Evolutionary conservation across 2,888 invertebrate species (phyloP).

Genomic region (Opisthograptis luteolata): DNA sequence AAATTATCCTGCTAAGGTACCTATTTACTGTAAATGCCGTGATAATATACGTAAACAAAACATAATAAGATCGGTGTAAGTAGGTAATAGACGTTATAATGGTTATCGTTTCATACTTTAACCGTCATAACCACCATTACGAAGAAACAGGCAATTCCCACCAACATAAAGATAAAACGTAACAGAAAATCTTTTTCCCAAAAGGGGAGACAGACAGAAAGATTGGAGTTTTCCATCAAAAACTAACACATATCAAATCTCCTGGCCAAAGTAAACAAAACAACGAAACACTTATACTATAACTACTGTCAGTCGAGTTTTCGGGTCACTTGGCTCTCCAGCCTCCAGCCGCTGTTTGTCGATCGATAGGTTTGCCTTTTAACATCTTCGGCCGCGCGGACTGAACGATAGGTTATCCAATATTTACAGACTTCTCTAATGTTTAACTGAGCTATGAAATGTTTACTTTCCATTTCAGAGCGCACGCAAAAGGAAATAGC

Average conservation of each 20-base stretch:
- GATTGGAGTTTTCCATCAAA: conserved; percentile 22
- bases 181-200: conserved; percentile 12
- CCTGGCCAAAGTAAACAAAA: conserved; percentile 22
- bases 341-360: conserved; percentile 14
- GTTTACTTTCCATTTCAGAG: conserved; percentile 4
- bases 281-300: conserved; percentile 22
- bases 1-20: neutral
- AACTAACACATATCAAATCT: conserved; percentile 22
- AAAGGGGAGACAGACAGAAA: conserved; percentile 11
- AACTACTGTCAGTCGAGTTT: conserved; percentile 19
- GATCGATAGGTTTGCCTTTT: conserved; percentile 24
- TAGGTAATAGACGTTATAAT: conserved; percentile 6
- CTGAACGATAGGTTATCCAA: conserved; percentile 10
- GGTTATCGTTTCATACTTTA: conserved; percentile 4
- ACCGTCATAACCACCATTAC: conserved; percentile 2
- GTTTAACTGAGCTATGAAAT: conserved; percentile 4
- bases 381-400: conserved; percentile 14
- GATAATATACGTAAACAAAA: conserved; percentile 8
- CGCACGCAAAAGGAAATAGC: neutral
- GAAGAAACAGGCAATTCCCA: conserved; percentile 13
- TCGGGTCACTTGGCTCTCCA: conserved; percentile 10
- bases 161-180: conserved; percentile 7
- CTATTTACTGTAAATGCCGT: neutral
- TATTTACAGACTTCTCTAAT: conserved; percentile 18
- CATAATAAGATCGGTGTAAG: neutral